A percentile compares a stretch with the other conserved stretches of the same genome.
phyloP scores from a whole-genome alignment of 2,888 invertebrate species.

The Sarcophaga variegata region DNA sequence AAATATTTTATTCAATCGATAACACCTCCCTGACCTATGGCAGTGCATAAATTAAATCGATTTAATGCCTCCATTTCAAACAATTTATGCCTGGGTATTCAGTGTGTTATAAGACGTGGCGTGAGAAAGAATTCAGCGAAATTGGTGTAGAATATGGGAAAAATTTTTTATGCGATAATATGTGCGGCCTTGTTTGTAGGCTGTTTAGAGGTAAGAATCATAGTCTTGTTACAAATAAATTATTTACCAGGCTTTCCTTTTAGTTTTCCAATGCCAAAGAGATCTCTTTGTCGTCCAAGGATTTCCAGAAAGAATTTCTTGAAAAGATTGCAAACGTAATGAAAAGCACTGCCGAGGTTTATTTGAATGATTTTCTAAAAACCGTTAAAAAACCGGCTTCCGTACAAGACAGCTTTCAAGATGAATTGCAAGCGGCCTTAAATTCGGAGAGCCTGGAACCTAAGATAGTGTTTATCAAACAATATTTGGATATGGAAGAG shows the following conservation, averaged over 20 bases:
- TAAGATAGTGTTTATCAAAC: slow-evolving; percentile 76
- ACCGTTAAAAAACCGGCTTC: slow-evolving; percentile 68
- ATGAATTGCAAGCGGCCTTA: slow-evolving; percentile 66
- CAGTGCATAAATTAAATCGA: too few species aligned
- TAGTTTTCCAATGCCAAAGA: slow-evolving; percentile 35
- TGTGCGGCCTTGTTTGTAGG: background rate
- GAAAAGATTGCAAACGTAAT: slow-evolving; percentile 53
- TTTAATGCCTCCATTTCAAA: too few species aligned
- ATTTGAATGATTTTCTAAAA: slow-evolving; percentile 73
- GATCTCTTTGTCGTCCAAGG: slow-evolving; percentile 36
- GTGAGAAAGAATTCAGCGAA: background rate
- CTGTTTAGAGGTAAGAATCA: slow-evolving; percentile 28
- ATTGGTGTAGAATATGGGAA: slow-evolving; percentile 22
- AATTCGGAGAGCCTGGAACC: slow-evolving; percentile 66
- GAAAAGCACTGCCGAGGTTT: slow-evolving; percentile 50
- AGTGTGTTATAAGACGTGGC: too few species aligned
- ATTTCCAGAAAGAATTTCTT: slow-evolving; percentile 68
- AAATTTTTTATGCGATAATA: background rate
- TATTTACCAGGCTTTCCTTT: background rate
- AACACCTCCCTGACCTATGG: too few species aligned
- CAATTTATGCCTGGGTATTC: too few species aligned
- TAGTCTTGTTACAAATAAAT: background rate
- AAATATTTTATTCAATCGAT: too few species aligned
- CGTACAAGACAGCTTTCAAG: slow-evolving; percentile 66
- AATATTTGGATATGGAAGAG: slow-evolving; percentile 73